These are phyloP conservation scores for Drosophila biarmipes DNA, from an alignment of 1,140 invertebrate genomes.

Conservation along the genomic window DNA sequence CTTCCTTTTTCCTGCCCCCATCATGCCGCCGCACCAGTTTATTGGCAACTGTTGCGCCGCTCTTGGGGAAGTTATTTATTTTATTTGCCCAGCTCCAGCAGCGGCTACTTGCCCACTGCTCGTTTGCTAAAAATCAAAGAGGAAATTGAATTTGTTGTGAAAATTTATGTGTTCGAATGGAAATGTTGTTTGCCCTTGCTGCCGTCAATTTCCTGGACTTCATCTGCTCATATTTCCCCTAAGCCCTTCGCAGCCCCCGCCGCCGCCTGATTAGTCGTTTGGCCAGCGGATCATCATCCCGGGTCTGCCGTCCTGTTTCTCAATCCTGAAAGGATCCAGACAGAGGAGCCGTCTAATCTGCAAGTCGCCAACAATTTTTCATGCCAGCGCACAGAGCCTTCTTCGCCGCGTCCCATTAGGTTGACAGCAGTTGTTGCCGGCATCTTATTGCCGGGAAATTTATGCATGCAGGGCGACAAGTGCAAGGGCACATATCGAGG, in stretches of 20 bases:
- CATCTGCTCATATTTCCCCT: slow-evolving; percentile 31
- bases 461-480: slow-evolving; percentile 70
- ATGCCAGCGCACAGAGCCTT: slow-evolving; percentile 54
- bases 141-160: slow-evolving; percentile 82
- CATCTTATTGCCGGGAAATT: slow-evolving; percentile 40
- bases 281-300: slow-evolving; percentile 1
- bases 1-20: not conserved
- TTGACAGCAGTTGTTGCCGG: slow-evolving; percentile 50
- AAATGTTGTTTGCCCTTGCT: slow-evolving; percentile 78
- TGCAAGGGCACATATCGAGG: slow-evolving; percentile 30
- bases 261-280: slow-evolving; percentile 60
- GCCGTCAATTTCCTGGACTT: slow-evolving; percentile 73
- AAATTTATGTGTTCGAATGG: slow-evolving; percentile 80
- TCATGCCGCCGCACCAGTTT: not conserved
- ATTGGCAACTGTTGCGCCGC: slow-evolving; percentile 79
- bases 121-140: slow-evolving; percentile 81
- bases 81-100: slow-evolving; percentile 68
- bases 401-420: slow-evolving; percentile 17
- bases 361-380: slow-evolving; percentile 64
- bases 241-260: slow-evolving; percentile 21
- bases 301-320: not conserved
- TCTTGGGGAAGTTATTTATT: slow-evolving; percentile 79
- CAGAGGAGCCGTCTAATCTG: slow-evolving; percentile 22
- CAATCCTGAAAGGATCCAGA: slow-evolving; percentile 5
- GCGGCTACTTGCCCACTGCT: slow-evolving; percentile 46